These are phyloP conservation scores for Diacarnus erythraeanus DNA, from an alignment of 37 sponge, comb jelly and placozoan genomes.

Conservation along the genomic window DNA sequence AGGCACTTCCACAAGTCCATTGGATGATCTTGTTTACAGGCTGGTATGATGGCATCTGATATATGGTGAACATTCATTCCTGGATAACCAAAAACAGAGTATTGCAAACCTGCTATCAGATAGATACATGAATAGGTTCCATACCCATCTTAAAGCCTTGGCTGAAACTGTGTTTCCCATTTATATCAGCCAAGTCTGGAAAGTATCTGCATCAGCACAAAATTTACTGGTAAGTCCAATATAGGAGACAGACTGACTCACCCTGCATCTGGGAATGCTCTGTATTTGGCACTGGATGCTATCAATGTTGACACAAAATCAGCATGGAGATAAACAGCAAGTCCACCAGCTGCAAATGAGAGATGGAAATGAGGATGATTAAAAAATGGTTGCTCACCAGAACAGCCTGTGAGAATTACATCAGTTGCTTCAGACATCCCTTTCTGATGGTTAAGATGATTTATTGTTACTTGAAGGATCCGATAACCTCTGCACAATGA, in stretches of 20 bases:
- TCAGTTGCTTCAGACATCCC: conserved; percentile 61
- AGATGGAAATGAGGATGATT: too few species aligned
- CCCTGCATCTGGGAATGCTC: conserved; percentile 85
- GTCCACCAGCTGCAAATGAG: conserved; percentile 75
- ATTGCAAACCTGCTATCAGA: too few species aligned
- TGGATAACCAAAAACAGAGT: too few species aligned
- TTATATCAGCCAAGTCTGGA: too few species aligned
- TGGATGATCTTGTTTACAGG: background rate
- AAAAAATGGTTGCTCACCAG: conserved; percentile 45
- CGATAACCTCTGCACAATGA: conserved; percentile 8
- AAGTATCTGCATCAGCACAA: too few species aligned
- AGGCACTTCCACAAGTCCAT: conserved; percentile 68
- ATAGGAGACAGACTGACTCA: conserved; percentile 27
- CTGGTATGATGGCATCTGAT: too few species aligned
- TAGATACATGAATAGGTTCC: too few species aligned
- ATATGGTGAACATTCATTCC: too few species aligned
- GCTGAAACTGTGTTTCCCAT: too few species aligned
- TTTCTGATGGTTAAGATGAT: conserved; percentile 22
- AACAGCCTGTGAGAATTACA: conserved; percentile 88
- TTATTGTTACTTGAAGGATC: conserved; percentile 35
- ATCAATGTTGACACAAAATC: conserved; percentile 46
- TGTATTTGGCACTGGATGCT: conserved; percentile 21
- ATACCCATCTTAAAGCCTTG: too few species aligned
- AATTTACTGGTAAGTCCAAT: too few species aligned
- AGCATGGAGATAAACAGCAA: conserved; percentile 76